phyloP scores from a whole-genome alignment of 2,113 vertebrate species.

The Salvator merianae region DNA sequence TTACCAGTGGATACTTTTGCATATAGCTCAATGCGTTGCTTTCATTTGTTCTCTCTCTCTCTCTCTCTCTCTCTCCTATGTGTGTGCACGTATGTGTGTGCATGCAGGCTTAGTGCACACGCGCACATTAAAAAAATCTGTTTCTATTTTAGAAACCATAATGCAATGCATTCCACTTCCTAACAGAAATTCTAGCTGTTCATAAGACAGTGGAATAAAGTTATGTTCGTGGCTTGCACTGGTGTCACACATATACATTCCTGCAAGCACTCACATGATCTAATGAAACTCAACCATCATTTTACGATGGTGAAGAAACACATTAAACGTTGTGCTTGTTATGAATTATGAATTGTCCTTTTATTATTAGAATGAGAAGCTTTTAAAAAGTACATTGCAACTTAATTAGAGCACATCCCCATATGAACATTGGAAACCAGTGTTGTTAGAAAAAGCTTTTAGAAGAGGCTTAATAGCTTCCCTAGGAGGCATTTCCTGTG shows the following conservation, averaged over 20 bases:
- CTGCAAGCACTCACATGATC: constrained; percentile 34
- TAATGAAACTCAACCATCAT: constrained; percentile 47
- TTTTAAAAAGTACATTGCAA: constrained; percentile 11
- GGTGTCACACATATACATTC: constrained; percentile 30
- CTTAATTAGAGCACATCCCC: background rate
- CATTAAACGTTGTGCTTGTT: constrained; percentile 32
- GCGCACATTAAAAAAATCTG: too few species aligned
- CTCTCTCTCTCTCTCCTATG: too few species aligned
- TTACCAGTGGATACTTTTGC: constrained; percentile 44
- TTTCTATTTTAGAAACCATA: too few species aligned
- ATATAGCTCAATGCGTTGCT: constrained; percentile 29
- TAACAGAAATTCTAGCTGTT: background rate
- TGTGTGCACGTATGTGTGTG: background rate
- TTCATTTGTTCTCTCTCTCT: background rate
- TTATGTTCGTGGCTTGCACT: constrained; percentile 14
- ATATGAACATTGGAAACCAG: constrained; percentile 6
- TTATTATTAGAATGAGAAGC: constrained; percentile 41
- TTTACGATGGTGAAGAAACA: constrained; percentile 53
- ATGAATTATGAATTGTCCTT: constrained; percentile 50
- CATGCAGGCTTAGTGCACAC: background rate
- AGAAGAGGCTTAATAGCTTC: constrained; percentile 13
- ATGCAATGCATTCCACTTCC: too few species aligned
- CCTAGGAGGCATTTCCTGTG: background rate
- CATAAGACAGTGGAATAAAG: background rate
- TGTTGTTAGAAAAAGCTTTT: constrained; percentile 3